These are phyloP conservation scores for Archips xylosteana DNA, from an alignment of 2,888 invertebrate genomes.

Conservation along the genomic window DNA sequence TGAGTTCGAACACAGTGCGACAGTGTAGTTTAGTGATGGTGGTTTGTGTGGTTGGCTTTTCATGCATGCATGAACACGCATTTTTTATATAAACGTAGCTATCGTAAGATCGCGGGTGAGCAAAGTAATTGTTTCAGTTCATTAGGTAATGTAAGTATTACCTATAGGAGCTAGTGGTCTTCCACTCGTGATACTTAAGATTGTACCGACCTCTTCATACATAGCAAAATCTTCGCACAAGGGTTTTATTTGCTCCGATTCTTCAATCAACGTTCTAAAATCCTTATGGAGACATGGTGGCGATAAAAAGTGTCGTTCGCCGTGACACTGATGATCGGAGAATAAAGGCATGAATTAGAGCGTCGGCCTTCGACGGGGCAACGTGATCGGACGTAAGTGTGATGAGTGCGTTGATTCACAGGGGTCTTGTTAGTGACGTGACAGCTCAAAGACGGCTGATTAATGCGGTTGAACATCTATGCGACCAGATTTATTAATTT, in stretches of 20 bases:
- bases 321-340: slow-evolving; percentile 80
- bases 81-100: too few relatives aligned
- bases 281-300: slow-evolving; percentile 47
- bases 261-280: slow-evolving; percentile 56
- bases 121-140: too few relatives aligned
- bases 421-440: slow-evolving; percentile 20
- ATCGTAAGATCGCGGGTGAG: too few relatives aligned
- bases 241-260: neutral
- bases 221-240: too few relatives aligned
- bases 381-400: neutral
- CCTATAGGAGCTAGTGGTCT: too few relatives aligned
- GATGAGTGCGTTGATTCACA: slow-evolving; percentile 2
- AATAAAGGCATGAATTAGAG: slow-evolving; percentile 67
- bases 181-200: too few relatives aligned
- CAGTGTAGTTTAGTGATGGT: too few relatives aligned
- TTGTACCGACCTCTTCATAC: too few relatives aligned
- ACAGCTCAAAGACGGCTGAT: slow-evolving; percentile 38
- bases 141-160: too few relatives aligned
- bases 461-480: neutral
- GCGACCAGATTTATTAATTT: neutral
- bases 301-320: slow-evolving; percentile 68
- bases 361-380: slow-evolving; percentile 54
- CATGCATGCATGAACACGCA: too few relatives aligned
- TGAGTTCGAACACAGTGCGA: too few relatives aligned
- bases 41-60: too few relatives aligned